Evolutionary conservation across 2,113 vertebrate species (phyloP).

Genomic region (Laticauda colubrina): DNA sequence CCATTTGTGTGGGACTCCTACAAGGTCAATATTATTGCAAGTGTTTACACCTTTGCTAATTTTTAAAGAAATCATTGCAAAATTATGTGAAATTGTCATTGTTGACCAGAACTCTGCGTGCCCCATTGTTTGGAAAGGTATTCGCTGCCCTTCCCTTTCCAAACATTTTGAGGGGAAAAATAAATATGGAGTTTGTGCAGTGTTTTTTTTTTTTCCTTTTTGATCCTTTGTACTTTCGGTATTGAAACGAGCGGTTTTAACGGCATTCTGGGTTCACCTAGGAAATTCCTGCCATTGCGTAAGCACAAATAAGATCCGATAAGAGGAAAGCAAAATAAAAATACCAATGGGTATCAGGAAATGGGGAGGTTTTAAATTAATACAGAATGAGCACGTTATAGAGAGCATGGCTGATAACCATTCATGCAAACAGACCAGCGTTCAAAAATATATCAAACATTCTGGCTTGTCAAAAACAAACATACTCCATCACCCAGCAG

Average conservation of each 20-base stretch:
- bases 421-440: not conserved
- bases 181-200: not conserved
- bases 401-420: not conserved
- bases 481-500: not conserved
- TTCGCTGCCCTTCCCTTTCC: not conserved
- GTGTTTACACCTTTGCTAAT: not conserved
- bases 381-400: too few species aligned
- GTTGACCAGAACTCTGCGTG: not conserved
- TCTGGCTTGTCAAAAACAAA: not conserved
- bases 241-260: not conserved
- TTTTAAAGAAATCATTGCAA: not conserved
- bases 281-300: not conserved
- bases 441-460: not conserved
- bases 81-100: not conserved
- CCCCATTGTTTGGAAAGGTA: not conserved
- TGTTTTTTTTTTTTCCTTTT: not conserved
- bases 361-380: not conserved
- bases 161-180: not conserved
- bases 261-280: not conserved
- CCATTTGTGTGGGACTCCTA: not conserved
- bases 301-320: too few species aligned
- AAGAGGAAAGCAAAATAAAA: not conserved
- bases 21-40: not conserved
- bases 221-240: not conserved
- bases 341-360: not conserved